phyloP scores from a whole-genome alignment of 2,888 invertebrate species.

The Aphodius sticticus region DNA sequence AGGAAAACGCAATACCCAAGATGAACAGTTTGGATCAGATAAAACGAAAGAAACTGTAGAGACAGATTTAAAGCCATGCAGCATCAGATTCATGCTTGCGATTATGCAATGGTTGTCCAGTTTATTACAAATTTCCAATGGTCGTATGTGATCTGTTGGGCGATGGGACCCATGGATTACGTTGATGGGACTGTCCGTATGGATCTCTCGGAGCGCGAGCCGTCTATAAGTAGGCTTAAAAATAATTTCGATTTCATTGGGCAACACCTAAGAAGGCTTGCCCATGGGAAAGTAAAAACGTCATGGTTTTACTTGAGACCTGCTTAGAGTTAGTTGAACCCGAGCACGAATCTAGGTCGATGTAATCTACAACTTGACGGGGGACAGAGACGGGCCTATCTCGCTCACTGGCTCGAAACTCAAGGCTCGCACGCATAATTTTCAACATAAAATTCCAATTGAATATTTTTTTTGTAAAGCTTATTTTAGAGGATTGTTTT shows the following conservation, averaged over 20 bases:
- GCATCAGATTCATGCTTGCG: neutral
- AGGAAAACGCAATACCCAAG: neutral
- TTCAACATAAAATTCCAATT: too few relatives aligned
- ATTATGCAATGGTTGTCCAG: neutral
- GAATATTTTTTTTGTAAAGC: neutral
- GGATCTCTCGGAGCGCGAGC: neutral
- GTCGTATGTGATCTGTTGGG: neutral
- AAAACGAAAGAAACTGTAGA: neutral
- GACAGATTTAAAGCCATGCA: neutral
- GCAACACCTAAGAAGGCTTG: conserved; percentile 46
- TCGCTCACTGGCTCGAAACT: conserved; percentile 21
- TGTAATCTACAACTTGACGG: conserved; percentile 41
- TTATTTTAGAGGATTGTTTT: too few relatives aligned
- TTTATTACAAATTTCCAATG: conserved; percentile 8
- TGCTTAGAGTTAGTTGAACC: conserved; percentile 54
- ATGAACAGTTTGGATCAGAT: neutral
- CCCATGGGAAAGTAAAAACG: conserved; percentile 49
- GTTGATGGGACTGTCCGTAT: conserved; percentile 11
- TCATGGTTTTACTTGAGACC: conserved; percentile 49
- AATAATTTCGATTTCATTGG: conserved; percentile 45
- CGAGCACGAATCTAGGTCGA: conserved; percentile 52
- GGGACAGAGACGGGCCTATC: conserved; percentile 30
- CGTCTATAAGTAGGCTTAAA: conserved; percentile 35
- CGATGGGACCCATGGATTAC: conserved; percentile 7
- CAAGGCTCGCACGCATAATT: neutral